Conservation (phyloP, 1,140 invertebrate genomes). For the Sitophilus oryzae region DNA sequence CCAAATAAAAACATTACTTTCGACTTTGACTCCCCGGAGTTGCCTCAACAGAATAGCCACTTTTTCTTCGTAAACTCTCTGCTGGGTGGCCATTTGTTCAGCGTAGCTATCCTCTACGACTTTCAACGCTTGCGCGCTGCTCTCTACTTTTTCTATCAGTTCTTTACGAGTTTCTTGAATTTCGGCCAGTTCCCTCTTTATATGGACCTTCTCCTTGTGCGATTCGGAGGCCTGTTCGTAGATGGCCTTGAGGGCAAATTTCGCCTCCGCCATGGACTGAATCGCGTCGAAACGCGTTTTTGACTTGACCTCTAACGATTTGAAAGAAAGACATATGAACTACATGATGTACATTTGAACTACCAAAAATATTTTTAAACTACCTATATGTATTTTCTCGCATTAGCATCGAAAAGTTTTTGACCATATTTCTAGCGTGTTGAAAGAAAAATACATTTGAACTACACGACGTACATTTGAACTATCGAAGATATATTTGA, state of each 20-base stretch:
- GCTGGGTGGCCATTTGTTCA: constrained; percentile 18
- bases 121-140: constrained; percentile 44
- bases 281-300: constrained; percentile 58
- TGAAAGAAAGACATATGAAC: too few species aligned
- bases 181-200: constrained; percentile 48
- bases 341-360: too few species aligned
- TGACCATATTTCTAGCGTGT: too few species aligned
- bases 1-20: constrained; percentile 13
- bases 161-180: constrained; percentile 48
- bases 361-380: too few species aligned
- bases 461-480: too few species aligned
- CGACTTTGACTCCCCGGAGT: constrained; percentile 27
- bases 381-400: too few species aligned
- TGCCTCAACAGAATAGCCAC: constrained; percentile 41
- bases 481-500: too few species aligned
- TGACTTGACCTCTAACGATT: constrained; percentile 47
- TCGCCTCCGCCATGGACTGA: constrained; percentile 61
- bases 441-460: too few species aligned
- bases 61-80: constrained; percentile 49
- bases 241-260: constrained; percentile 53
- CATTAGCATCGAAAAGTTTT: too few species aligned
- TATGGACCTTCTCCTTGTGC: constrained; percentile 44
- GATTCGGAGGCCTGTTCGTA: constrained; percentile 53
- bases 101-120: constrained; percentile 43
- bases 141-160: constrained; percentile 37